These are phyloP conservation scores for Drosophila serrata DNA, from an alignment of 1,140 invertebrate genomes.

Conservation along the genomic window DNA sequence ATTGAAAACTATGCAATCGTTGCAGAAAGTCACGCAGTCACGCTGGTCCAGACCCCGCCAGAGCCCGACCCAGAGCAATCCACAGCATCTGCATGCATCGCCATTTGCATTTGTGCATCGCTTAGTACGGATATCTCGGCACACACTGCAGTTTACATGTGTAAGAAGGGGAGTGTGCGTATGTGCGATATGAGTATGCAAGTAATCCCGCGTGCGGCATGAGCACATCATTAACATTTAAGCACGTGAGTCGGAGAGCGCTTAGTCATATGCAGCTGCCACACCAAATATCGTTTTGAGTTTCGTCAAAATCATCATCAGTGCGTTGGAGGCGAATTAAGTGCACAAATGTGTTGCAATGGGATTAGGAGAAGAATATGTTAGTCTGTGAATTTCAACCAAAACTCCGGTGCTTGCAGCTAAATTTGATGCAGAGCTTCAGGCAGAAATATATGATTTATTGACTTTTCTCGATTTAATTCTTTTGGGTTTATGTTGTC, in stretches of 20 bases:
- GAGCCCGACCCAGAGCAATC: background rate
- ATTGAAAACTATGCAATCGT: conserved; percentile 62
- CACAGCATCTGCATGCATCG: background rate
- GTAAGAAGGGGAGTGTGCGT: conserved; percentile 9
- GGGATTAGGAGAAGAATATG: conserved; percentile 12
- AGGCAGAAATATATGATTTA: conserved; percentile 9
- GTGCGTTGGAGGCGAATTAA: conserved; percentile 30
- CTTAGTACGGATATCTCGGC: conserved; percentile 59
- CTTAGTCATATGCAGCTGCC: conserved; percentile 65
- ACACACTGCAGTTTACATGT: conserved; percentile 22
- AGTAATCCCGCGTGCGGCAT: conserved; percentile 38
- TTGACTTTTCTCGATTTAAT: conserved; percentile 3
- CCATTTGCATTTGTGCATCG: conserved; percentile 37
- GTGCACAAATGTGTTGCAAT: conserved; percentile 28
- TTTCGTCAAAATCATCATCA: conserved; percentile 34
- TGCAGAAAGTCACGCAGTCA: conserved; percentile 66
- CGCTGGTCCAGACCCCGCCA: background rate
- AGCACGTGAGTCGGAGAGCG: conserved; percentile 67
- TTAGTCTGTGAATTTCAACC: background rate
- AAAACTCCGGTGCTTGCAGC: no score
- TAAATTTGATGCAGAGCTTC: background rate
- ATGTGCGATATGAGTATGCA: conserved; percentile 9
- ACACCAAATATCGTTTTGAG: conserved; percentile 2
- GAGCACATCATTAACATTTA: conserved; percentile 77
- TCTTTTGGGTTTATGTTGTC: background rate